Evolutionary conservation across 2,797 vertebrate species (phyloP).

Genomic region (Acanthornis magna): DNA sequence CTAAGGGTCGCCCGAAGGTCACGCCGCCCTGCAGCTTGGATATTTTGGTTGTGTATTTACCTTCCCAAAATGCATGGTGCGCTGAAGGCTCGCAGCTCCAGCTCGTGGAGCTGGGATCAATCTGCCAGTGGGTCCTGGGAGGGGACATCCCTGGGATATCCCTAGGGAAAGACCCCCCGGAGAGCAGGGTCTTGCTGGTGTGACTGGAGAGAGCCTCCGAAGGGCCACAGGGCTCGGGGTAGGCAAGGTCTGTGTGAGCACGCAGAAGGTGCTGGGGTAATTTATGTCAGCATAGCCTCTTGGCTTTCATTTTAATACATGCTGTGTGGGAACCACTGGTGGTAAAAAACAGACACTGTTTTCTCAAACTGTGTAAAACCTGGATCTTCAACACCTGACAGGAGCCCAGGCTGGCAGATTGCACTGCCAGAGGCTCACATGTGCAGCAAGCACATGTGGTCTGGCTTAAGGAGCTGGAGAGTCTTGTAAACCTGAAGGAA

Average conservation of each 20-base stretch:
- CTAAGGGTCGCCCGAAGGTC: constrained; percentile 88
- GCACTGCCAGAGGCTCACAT: background rate
- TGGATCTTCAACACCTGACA: background rate
- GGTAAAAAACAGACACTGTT: background rate
- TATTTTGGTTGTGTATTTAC: constrained; percentile 81
- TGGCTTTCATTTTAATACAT: background rate
- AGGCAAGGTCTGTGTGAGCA: background rate
- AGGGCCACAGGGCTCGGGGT: background rate
- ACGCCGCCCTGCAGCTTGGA: constrained; percentile 81
- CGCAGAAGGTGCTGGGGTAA: background rate
- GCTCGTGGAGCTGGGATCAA: background rate
- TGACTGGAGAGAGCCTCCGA: background rate
- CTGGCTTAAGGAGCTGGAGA: background rate
- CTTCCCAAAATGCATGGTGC: constrained; percentile 61
- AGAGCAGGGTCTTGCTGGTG: background rate
- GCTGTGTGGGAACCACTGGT: background rate
- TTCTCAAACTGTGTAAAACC: background rate
- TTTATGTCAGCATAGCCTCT: background rate
- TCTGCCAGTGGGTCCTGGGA: background rate
- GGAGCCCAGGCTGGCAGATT: background rate
- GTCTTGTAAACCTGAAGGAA: background rate
- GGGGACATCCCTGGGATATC: background rate
- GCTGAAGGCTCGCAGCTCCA: background rate
- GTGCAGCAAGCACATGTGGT: background rate
- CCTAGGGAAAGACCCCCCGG: background rate